Conservation (phyloP, 2,113 vertebrate species). For the Chinchilla lanigera region DNA sequence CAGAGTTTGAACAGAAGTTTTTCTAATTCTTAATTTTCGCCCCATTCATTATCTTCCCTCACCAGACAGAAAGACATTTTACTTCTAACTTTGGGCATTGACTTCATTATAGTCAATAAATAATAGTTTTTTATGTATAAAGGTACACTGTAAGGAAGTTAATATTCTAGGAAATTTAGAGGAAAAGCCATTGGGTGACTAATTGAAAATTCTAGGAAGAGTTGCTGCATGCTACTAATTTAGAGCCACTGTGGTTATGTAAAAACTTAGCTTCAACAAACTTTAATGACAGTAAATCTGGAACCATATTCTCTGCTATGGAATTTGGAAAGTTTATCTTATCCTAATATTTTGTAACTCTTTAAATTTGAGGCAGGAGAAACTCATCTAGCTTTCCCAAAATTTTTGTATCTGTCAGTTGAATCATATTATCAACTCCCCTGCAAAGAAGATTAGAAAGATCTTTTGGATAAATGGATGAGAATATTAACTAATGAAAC, state of each 20-base stretch:
- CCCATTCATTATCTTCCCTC: not conserved
- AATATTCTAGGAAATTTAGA: not conserved
- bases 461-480: not conserved
- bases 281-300: slow-evolving; percentile 20
- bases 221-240: not conserved
- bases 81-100: not conserved
- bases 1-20: not conserved
- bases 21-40: not conserved
- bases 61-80: slow-evolving; percentile 13
- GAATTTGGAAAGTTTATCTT: slow-evolving; percentile 5
- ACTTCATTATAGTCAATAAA: slow-evolving; percentile 26
- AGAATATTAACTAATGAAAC: slow-evolving; percentile 8
- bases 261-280: not conserved
- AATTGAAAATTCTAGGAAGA: slow-evolving; percentile 40
- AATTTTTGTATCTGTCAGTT: not conserved
- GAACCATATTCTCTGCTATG: not conserved
- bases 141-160: slow-evolving; percentile 14
- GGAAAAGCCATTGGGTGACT: not conserved
- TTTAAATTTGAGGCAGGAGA: slow-evolving; percentile 45
- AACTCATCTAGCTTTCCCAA: not conserved
- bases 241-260: not conserved
- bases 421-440: not conserved
- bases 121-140: slow-evolving; percentile 24
- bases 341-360: not conserved
- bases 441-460: not conserved